These are phyloP conservation scores for Lordiphosa collinella DNA, from an alignment of 1,140 invertebrate species.

Conservation along the genomic window DNA sequence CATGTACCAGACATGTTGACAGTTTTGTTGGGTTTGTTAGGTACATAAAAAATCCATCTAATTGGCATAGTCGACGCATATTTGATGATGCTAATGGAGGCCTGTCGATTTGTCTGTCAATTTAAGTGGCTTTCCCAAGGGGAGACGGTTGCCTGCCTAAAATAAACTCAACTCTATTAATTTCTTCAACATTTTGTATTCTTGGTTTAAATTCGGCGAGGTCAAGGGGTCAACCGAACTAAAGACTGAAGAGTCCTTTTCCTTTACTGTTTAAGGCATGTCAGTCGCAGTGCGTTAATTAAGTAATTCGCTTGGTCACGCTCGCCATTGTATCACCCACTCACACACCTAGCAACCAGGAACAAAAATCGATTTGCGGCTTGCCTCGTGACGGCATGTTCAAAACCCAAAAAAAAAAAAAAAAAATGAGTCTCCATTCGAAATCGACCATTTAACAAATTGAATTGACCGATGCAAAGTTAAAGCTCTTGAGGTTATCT, in stretches of 20 bases:
- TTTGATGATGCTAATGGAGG: slow-evolving; percentile 40
- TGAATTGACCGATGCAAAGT: no score
- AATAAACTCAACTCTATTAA: slow-evolving; percentile 26
- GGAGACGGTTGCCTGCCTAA: slow-evolving; percentile 23
- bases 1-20: slow-evolving; percentile 38
- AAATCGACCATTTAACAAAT: slow-evolving; percentile 47
- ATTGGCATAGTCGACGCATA: slow-evolving; percentile 51
- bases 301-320: slow-evolving; percentile 60
- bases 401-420: neutral
- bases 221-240: slow-evolving; percentile 56
- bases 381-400: slow-evolving; percentile 10
- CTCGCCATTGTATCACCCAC: slow-evolving; percentile 30
- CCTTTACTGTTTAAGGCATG: slow-evolving; percentile 13
- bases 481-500: no score
- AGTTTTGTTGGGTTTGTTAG: slow-evolving; percentile 35
- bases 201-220: slow-evolving; percentile 5
- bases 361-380: slow-evolving; percentile 48
- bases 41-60: slow-evolving; percentile 37
- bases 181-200: slow-evolving; percentile 18
- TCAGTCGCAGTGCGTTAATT: slow-evolving; percentile 57
- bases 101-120: slow-evolving; percentile 23
- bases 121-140: neutral
- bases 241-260: slow-evolving; percentile 28
- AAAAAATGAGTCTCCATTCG: slow-evolving; percentile 7
- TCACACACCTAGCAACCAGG: slow-evolving; percentile 28